phyloP scores from a whole-genome alignment of 2,797 vertebrate genomes.

The Phrynocephalus vlangalii region DNA sequence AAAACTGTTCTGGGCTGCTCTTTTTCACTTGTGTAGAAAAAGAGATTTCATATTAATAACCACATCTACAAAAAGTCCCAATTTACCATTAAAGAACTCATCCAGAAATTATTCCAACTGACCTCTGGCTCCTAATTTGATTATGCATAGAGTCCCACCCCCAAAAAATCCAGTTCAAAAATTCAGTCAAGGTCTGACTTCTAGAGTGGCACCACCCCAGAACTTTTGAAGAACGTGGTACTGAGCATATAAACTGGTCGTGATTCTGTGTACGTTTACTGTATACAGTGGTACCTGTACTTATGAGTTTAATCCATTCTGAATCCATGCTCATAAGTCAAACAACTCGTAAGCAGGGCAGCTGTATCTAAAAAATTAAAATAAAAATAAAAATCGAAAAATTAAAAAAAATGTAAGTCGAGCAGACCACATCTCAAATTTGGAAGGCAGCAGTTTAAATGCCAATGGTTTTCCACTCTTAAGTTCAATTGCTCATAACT shows the following conservation, averaged over 20 bases:
- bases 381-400: too few relatives aligned
- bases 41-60: background rate
- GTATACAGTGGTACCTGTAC: background rate
- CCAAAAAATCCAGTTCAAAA: background rate
- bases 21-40: background rate
- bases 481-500: too few relatives aligned
- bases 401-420: too few relatives aligned
- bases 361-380: too few relatives aligned
- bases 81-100: background rate
- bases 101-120: background rate
- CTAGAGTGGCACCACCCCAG: accelerated
- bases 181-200: background rate
- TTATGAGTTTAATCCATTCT: too few relatives aligned
- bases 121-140: background rate
- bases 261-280: background rate
- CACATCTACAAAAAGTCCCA: background rate
- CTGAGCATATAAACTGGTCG: background rate
- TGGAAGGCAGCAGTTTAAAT: too few relatives aligned
- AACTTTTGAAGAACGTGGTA: background rate
- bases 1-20: background rate
- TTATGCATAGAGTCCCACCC: background rate
- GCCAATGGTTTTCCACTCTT: too few relatives aligned
- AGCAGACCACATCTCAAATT: too few relatives aligned
- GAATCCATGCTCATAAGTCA: too few relatives aligned
- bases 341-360: too few relatives aligned